Percentiles rank a stretch among this genome's conserved stretches.
Evolutionary conservation across 2,888 invertebrate species (phyloP).

Genomic region (Sinopyrophorus schimmeli): DNA sequence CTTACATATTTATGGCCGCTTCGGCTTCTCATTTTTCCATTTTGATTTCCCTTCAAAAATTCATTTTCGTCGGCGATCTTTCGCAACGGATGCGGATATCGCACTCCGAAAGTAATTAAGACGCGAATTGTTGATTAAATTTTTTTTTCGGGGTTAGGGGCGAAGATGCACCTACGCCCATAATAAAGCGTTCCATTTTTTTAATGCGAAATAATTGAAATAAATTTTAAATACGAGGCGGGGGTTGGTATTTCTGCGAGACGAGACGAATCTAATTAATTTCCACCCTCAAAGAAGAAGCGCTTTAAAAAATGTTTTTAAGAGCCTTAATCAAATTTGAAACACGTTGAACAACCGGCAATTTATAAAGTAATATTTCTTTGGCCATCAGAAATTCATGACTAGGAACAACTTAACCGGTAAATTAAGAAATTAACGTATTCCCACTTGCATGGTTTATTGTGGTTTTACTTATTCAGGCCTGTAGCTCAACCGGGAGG

Average conservation of each 20-base stretch:
- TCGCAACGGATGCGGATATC: no score
- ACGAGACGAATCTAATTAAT: constrained; percentile 28
- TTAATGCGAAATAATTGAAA: no score
- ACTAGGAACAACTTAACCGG: constrained; percentile 53
- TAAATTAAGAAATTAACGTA: constrained; percentile 58
- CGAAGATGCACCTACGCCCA: no score
- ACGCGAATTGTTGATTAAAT: no score
- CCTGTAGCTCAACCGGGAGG: constrained; percentile 47
- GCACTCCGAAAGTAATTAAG: no score
- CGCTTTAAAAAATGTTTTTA: constrained; percentile 31
- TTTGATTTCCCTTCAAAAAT: no score
- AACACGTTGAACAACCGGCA: constrained; percentile 49
- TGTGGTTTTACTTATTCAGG: constrained; percentile 54
- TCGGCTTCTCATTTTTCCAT: no score
- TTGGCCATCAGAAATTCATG: constrained; percentile 53
- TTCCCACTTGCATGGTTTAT: constrained; percentile 57
- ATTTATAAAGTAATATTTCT: constrained; percentile 54
- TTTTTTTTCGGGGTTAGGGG: no score
- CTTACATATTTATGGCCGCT: no score
- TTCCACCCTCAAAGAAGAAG: constrained; percentile 24
- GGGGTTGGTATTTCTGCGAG: constrained; percentile 9
- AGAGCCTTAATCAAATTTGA: constrained; percentile 52
- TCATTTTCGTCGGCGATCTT: no score
- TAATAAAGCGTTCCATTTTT: no score
- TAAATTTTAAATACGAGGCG: no score